Evolutionary conservation across 2,113 vertebrate genomes (phyloP), one percentile per base, ranked within the genome.

Genomic region (Brachypteracias leptosomus): DNA sequence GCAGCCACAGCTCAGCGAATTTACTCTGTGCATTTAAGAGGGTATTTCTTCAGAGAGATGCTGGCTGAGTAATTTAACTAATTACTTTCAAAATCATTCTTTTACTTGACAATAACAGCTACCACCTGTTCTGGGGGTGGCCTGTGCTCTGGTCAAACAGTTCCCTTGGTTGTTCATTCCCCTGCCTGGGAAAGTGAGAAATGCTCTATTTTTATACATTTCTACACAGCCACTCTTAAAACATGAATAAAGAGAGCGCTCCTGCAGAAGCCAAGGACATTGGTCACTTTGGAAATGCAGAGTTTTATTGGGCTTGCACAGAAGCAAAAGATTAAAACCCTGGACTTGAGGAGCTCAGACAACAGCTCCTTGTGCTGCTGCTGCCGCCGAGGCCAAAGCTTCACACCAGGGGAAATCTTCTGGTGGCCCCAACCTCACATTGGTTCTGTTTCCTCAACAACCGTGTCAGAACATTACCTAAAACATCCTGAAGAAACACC

Each of bases 21-120:
- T 36, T 24, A 9, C 20, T 49, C 91, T 31, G 9, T 52, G 72
- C n/a, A 16, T 76, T 76, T 65, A 33, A 76, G 16, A 38, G n/a
- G 63, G 51, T 6, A 42, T 90, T 80, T 88, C 75, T 88, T 86
- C 36, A 58, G 62, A 65, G 83, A 85, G 72, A 71, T 42, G 58
- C 33, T 55, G 71, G 58, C 44, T 42, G 52, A 79, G 71, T 63
- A 79, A 61, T 92, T 88, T 38, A 88, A 88, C 94, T 79, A 88
- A 88, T 88, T 85, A 79, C 71, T 59, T 79, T 33, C 44, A 89
- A 95, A 90, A 90, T 79, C 33, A 57, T 93, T 90, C 71, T 86
- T 89, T 88, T 44, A 47, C 49, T 76, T 28, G 54, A 88, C 79
- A 96, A 68, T 65, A 92, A 85, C 55, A 83, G 62, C 54, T 79